These are phyloP conservation scores for Borostomias antarcticus DNA, from an alignment of 2,797 vertebrate species.

Conservation along the genomic window DNA sequence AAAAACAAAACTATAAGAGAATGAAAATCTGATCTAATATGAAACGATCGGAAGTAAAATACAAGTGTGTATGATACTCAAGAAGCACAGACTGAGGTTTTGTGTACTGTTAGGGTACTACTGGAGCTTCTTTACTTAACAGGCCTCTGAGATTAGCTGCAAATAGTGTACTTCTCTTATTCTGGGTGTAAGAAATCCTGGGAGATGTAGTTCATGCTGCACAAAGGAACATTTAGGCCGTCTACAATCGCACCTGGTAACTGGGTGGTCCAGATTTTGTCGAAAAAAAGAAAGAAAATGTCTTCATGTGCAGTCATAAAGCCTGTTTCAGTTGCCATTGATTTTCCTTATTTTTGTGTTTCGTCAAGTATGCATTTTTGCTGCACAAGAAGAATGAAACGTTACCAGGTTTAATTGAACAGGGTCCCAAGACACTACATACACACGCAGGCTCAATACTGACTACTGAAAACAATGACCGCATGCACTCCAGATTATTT, in stretches of 20 bases:
- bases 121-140: conserved; percentile 33
- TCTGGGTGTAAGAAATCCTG: conserved; percentile 29
- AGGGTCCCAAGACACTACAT: conserved; percentile 4
- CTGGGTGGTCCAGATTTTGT: neutral
- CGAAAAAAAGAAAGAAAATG: conserved; percentile 22
- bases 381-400: conserved; percentile 31
- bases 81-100: conserved; percentile 49
- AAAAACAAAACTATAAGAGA: conserved; percentile 33
- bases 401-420: conserved; percentile 9
- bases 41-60: too few species aligned
- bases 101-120: conserved; percentile 40
- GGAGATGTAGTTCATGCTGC: conserved; percentile 44
- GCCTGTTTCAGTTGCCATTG: conserved; percentile 28
- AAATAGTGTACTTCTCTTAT: conserved; percentile 28
- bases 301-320: conserved; percentile 21
- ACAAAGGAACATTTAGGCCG: conserved; percentile 38
- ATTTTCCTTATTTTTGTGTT: conserved; percentile 35
- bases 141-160: conserved; percentile 33
- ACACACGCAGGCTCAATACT: neutral
- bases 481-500: conserved; percentile 50
- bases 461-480: conserved; percentile 18
- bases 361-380: conserved; percentile 17
- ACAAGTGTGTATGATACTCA: conserved; percentile 43
- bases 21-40: too few species aligned
- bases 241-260: neutral